Conservation (phyloP, 2,113 vertebrate genomes). For the Charadrius vociferus region DNA sequence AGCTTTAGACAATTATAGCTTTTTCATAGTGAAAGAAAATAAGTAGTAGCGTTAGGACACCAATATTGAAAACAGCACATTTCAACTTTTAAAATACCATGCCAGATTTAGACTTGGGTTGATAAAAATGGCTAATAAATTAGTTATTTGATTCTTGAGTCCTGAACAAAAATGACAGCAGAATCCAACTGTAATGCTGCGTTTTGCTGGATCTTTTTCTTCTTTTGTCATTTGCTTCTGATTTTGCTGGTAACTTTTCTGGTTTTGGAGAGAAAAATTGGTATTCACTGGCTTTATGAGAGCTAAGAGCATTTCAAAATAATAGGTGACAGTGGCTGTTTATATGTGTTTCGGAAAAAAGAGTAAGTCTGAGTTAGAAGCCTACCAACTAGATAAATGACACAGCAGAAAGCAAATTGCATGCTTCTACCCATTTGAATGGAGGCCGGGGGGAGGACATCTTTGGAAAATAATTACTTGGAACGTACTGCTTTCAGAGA, state of each 20-base stretch:
- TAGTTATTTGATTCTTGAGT: neutral
- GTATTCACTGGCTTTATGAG: neutral
- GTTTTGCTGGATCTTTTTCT: neutral
- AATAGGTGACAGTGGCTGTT: neutral
- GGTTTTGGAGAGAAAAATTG: neutral
- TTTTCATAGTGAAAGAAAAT: neutral
- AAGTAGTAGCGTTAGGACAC: neutral
- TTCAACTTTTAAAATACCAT: neutral
- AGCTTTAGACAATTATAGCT: neutral
- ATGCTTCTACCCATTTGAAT: neutral
- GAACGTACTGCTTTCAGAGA: neutral
- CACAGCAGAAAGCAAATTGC: neutral
- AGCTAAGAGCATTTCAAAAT: neutral
- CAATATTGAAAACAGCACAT: neutral
- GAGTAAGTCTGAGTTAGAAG: neutral
- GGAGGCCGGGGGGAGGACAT: neutral
- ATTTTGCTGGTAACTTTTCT: neutral
- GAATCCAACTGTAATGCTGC: neutral
- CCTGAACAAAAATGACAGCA: neutral
- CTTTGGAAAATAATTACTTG: neutral
- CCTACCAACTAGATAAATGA: neutral
- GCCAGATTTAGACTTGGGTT: neutral
- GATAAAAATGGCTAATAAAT: neutral
- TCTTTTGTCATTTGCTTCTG: neutral
- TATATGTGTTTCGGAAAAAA: neutral